Evolutionary conservation across 2,797 vertebrate genomes (phyloP).

Genomic region (Moxostoma hubbsi): DNA sequence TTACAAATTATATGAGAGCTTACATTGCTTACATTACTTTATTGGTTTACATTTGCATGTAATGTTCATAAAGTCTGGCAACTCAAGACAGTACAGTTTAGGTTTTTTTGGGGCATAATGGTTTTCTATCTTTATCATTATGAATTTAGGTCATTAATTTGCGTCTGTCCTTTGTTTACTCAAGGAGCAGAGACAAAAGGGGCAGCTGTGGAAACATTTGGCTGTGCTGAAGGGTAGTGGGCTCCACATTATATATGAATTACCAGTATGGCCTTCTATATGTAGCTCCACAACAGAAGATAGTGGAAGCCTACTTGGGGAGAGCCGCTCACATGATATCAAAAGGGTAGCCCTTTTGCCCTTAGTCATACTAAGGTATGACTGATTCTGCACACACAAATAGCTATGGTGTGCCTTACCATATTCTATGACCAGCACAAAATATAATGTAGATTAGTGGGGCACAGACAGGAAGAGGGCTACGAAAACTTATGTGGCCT

Average conservation of each 20-base stretch:
- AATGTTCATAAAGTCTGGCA: conserved; percentile 91
- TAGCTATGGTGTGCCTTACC: conserved; percentile 4
- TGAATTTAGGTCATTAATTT: conserved; percentile 99
- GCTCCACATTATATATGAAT: conserved; percentile 86
- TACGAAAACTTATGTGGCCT: neutral
- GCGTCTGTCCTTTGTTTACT: conserved; percentile 99
- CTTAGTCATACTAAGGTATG: conserved; percentile 50
- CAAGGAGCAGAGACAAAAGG: conserved; percentile 98
- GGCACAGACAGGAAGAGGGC: conserved; percentile 15
- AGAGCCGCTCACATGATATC: conserved; percentile 54
- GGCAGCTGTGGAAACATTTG: conserved; percentile 99
- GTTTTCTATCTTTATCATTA: conserved; percentile 71
- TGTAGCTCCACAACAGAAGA: conserved; percentile 86
- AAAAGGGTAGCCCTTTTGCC: conserved; percentile 41
- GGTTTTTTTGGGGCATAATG: conserved; percentile 60
- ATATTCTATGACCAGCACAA: conserved; percentile 14
- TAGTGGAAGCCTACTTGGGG: conserved; percentile 76
- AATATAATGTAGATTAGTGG: conserved; percentile 16
- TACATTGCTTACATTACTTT: too few relatives aligned
- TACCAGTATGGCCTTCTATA: conserved; percentile 93
- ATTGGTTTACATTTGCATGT: conserved; percentile 6
- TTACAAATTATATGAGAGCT: neutral
- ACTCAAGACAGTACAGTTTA: conserved; percentile 83
- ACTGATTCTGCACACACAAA: conserved; percentile 31
- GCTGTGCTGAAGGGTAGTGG: conserved; percentile 96